Evolutionary conservation across 1,140 invertebrate genomes (phyloP), one percentile per base, ranked within the genome.

Genomic region (Temnothorax curvispinosus): DNA sequence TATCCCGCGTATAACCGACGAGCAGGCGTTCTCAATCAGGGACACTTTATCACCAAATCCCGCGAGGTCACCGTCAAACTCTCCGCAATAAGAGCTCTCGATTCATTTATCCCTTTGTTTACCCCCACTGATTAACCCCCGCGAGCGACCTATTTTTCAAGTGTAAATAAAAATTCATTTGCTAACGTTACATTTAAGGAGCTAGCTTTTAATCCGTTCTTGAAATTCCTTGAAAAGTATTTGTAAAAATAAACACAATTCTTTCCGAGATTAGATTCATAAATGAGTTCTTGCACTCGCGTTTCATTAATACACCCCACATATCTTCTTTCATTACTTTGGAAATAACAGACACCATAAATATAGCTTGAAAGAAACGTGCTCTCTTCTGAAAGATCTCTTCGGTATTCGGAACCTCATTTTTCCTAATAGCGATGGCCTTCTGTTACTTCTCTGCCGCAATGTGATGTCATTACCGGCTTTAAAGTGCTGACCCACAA

Each of bases 401-500:
- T 35, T 81, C 6, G 11, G 8, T 13, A 74, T 54, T 82, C 11
- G 18, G 5, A 27, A 47, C 38, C 18, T 74, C 50, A 47, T 47
- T 82, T 47, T 27, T 60, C 7, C 15, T 75, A 27, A 75, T 8
- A 84, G 27, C 41, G 32, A 41, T 1, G 52, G 32, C 21, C 41
- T 38, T 38, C 18, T 60, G 56, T 84, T 38, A 50, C 41, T 21
- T 38, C 44, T 41, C 54, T 27, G 54, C 41, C 38, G n/a, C 47
- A 50, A 75, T 50, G 54, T 60, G 44, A 74, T 84, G 71, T 84
- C 80, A 84, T 75, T 84, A 74, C 35, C 54, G 80, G 32, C 32
- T 47, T 84, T 74, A 75, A 75, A 84, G 80, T 60, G 54, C 41
- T 38, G 69, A 84, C 77, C 64, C 35, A 71, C 50, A 56, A 81